A percentile compares a stretch with the other conserved stretches of the same genome.
Conservation (phyloP, 2,113 vertebrate genomes). For the Condylura cristata region DNA sequence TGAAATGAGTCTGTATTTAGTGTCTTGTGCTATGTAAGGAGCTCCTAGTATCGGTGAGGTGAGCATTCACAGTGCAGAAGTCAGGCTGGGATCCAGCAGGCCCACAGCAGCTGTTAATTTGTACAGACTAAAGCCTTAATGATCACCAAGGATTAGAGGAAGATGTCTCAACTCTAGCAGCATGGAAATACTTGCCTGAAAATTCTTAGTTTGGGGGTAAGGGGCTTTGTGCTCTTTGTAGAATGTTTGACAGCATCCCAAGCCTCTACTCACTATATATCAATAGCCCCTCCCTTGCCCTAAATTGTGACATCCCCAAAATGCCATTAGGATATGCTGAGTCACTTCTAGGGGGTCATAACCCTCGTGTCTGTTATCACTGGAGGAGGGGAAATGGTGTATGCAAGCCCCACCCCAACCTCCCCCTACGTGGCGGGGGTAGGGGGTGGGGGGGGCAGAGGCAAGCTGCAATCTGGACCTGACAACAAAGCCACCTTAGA, state of each 20-base stretch:
- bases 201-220: background rate
- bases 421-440: background rate
- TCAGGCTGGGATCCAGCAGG: background rate
- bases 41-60: background rate
- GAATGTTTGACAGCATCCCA: background rate
- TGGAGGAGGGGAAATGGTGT: background rate
- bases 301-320: background rate
- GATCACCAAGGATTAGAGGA: background rate
- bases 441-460: no score
- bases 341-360: background rate
- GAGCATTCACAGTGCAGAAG: background rate
- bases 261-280: background rate
- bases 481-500: background rate
- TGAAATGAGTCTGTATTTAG: no score
- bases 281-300: no score
- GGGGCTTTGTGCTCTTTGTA: background rate
- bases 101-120: background rate
- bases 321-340: background rate
- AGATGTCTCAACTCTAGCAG: background rate
- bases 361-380: background rate
- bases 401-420: background rate
- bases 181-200: background rate
- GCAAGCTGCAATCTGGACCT: background rate
- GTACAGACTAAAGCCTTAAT: background rate
- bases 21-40: background rate